Percentiles rank a stretch among this genome's conserved stretches.
phyloP scores from a whole-genome alignment of 2,797 vertebrate genomes.

The Myripristis murdjan region DNA sequence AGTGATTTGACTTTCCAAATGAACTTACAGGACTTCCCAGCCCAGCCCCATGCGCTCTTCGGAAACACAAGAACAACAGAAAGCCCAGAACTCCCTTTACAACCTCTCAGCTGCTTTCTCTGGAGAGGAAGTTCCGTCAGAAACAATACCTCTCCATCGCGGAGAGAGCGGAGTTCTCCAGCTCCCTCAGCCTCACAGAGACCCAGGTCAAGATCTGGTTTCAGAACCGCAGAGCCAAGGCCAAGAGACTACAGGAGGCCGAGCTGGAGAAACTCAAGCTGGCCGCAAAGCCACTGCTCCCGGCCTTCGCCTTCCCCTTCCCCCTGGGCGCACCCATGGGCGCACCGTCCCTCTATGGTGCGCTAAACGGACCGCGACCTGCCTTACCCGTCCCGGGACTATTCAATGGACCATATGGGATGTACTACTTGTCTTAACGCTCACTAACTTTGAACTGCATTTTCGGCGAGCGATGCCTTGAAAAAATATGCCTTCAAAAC shows the following conservation, averaged over 20 bases:
- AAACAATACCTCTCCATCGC: conserved; percentile 92
- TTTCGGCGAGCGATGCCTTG: conserved; percentile 45
- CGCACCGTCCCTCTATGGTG: conserved; percentile 82
- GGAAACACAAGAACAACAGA: conserved; percentile 92
- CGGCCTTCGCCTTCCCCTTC: conserved; percentile 88
- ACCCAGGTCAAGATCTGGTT: conserved; percentile 93
- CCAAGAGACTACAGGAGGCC: conserved; percentile 91
- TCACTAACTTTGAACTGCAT: conserved; percentile 34
- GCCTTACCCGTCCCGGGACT: conserved; percentile 85
- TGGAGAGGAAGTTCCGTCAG: conserved; percentile 91
- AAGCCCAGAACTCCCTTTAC: conserved; percentile 91
- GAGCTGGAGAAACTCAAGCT: conserved; percentile 89
- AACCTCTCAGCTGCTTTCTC: conserved; percentile 88
- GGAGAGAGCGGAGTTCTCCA: conserved; percentile 90
- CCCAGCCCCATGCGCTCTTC: conserved; percentile 84
- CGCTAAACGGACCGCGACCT: conserved; percentile 79
- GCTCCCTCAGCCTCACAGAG: conserved; percentile 89
- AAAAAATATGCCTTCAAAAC: conserved; percentile 35
- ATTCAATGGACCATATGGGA: conserved; percentile 88
- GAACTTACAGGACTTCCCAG: conserved; percentile 84
- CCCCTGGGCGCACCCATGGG: conserved; percentile 83
- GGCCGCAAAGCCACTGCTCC: conserved; percentile 86
- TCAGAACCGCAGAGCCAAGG: conserved; percentile 91
- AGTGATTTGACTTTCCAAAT: conserved; percentile 30
- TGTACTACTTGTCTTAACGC: conserved; percentile 90